Evolutionary conservation across 2,888 invertebrate genomes (phyloP).

Genomic region (Himalopsyche kuldschensis): DNA sequence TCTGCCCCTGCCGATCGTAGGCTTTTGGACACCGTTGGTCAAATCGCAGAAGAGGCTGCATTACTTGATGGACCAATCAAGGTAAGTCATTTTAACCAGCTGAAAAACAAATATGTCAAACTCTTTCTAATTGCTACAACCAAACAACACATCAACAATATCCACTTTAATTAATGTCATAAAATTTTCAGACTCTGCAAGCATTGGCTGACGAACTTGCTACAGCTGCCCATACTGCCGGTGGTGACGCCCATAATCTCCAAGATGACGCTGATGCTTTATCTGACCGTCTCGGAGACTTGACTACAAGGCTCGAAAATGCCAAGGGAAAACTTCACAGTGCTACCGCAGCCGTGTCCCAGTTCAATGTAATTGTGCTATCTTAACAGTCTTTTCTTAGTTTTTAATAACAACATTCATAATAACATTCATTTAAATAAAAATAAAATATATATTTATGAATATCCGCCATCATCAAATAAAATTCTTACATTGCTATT

Average conservation of each 20-base stretch:
- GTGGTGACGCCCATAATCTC: conserved; percentile 75
- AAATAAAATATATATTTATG: not conserved
- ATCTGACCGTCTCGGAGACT: conserved; percentile 73
- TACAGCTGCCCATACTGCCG: conserved; percentile 73
- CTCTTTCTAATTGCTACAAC: too few species aligned
- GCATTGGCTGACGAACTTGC: conserved; percentile 67
- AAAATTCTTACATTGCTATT: not conserved
- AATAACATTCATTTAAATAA: too few species aligned
- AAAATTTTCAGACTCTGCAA: conserved; percentile 49
- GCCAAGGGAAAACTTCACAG: conserved; percentile 79
- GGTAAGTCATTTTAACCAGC: conserved; percentile 8
- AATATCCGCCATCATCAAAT: not conserved
- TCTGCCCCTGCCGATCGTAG: conserved; percentile 80
- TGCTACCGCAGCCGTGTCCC: conserved; percentile 82
- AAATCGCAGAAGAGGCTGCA: conserved; percentile 73
- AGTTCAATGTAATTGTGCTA: conserved; percentile 68
- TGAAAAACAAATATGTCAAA: too few species aligned
- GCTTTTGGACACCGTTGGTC: conserved; percentile 81
- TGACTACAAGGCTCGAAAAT: conserved; percentile 76
- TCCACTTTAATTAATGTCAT: not conserved
- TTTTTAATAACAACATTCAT: not conserved
- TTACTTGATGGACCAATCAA: conserved; percentile 48
- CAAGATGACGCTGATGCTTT: conserved; percentile 77
- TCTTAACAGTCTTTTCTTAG: not conserved
- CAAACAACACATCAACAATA: too few species aligned